These are phyloP conservation scores for Hyperoplus lanceolatus DNA, from an alignment of 2,797 vertebrate species.

Conservation along the genomic window DNA sequence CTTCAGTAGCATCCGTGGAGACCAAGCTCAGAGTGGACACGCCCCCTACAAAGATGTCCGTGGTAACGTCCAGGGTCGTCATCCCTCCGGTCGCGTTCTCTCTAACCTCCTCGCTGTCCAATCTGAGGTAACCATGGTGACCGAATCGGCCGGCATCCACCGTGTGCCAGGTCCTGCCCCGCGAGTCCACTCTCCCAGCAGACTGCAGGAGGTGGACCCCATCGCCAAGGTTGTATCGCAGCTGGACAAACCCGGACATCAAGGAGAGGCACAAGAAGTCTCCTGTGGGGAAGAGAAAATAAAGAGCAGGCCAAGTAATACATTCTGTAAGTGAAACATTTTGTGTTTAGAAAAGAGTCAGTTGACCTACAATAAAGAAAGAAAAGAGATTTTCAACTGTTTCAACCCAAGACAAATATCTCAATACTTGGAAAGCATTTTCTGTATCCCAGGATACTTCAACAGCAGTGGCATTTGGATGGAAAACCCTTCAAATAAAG, in stretches of 20 bases:
- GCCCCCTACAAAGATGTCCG: slow-evolving; percentile 89
- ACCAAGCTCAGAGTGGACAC: slow-evolving; percentile 84
- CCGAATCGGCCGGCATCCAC: slow-evolving; percentile 86
- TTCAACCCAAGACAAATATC: not conserved
- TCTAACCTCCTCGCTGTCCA: slow-evolving; percentile 82
- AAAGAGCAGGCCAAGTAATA: not conserved
- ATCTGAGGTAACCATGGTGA: slow-evolving; percentile 84
- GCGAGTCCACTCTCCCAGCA: slow-evolving; percentile 70
- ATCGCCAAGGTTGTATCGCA: slow-evolving; percentile 91
- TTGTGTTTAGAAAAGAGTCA: not conserved
- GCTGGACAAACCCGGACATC: slow-evolving; percentile 84
- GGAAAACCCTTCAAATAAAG: not conserved
- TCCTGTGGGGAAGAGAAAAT: slow-evolving; percentile 74
- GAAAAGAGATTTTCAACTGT: too few relatives aligned
- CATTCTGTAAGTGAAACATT: too few relatives aligned
- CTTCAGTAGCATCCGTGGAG: slow-evolving; percentile 81
- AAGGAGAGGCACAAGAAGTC: slow-evolving; percentile 91
- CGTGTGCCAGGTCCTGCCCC: slow-evolving; percentile 84
- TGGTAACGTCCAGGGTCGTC: slow-evolving; percentile 83
- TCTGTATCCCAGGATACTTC: not conserved
- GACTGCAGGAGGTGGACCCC: slow-evolving; percentile 82
- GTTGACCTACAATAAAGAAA: not conserved
- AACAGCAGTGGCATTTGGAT: not conserved
- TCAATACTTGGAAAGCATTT: not conserved
- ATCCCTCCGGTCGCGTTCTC: slow-evolving; percentile 79